Conservation (phyloP, 2,113 vertebrate species). For the Corythoichthys haematopterus region DNA sequence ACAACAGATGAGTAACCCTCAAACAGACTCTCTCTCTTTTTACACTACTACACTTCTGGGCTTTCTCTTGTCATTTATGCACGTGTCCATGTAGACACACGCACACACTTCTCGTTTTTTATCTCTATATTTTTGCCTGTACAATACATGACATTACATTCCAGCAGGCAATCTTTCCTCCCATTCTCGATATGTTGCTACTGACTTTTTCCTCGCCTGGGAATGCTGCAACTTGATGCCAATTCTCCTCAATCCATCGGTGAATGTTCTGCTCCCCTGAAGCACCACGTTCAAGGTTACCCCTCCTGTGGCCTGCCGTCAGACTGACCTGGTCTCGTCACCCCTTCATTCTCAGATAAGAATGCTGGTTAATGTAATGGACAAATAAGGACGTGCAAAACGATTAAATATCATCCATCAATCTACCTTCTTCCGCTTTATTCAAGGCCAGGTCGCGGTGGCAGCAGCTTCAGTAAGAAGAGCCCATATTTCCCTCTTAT, state of each 20-base stretch:
- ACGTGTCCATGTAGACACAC: neutral
- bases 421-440: too few species aligned
- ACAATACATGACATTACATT: neutral
- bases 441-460: too few species aligned
- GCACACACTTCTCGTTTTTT: conserved; percentile 5
- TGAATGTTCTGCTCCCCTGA: conserved; percentile 9
- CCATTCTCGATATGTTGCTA: conserved; percentile 20
- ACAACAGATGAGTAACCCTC: conserved; percentile 31
- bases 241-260: conserved; percentile 50
- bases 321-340: neutral
- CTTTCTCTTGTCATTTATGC: neutral
- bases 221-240: conserved; percentile 57
- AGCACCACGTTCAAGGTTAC: neutral
- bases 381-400: neutral
- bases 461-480: too few species aligned
- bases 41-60: conserved; percentile 9
- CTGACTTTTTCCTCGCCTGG: conserved; percentile 34
- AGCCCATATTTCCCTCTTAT: too few species aligned
- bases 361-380: neutral
- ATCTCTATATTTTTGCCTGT: conserved; percentile 7
- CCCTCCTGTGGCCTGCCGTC: neutral
- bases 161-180: neutral
- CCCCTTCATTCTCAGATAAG: neutral
- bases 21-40: neutral
- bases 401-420: neutral